Conservation (phyloP, 2,113 vertebrate species). For the Raja brachyura region DNA sequence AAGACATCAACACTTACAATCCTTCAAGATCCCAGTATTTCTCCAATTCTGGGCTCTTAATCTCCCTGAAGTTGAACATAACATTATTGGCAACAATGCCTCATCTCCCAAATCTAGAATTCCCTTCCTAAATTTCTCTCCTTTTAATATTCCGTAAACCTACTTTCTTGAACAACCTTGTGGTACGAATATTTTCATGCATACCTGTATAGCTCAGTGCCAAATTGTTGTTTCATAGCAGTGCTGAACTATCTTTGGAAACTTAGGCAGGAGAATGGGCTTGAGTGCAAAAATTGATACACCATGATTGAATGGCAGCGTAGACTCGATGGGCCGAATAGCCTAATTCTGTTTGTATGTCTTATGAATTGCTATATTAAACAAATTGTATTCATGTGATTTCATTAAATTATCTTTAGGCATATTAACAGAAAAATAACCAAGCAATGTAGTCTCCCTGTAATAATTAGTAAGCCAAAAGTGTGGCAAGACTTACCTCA, state of each 20-base stretch:
- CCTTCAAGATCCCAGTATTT: too few relatives aligned
- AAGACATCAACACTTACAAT: not conserved
- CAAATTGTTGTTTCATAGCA: not conserved
- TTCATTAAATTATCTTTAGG: not conserved
- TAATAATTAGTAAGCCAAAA: not conserved
- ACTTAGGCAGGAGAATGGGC: too few relatives aligned
- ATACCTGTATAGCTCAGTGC: not conserved
- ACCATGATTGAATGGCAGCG: too few relatives aligned
- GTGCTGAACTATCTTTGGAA: not conserved
- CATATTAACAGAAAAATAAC: not conserved
- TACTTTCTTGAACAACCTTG: not conserved
- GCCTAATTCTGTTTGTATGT: too few relatives aligned
- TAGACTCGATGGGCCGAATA: too few relatives aligned
- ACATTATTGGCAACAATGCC: too few relatives aligned
- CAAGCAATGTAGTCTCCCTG: not conserved
- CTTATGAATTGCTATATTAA: not conserved
- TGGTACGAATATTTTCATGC: too few relatives aligned
- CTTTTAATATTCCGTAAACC: not conserved
- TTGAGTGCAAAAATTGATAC: too few relatives aligned
- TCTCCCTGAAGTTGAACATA: not conserved
- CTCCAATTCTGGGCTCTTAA: not conserved
- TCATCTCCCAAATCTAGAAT: too few relatives aligned
- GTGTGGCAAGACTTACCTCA: not conserved
- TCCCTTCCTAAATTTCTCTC: not conserved
- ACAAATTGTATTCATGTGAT: not conserved